Evolutionary conservation across 2,113 vertebrate genomes (phyloP), one percentile per base, ranked within the genome.

Genomic region (Hippocampus comes): DNA sequence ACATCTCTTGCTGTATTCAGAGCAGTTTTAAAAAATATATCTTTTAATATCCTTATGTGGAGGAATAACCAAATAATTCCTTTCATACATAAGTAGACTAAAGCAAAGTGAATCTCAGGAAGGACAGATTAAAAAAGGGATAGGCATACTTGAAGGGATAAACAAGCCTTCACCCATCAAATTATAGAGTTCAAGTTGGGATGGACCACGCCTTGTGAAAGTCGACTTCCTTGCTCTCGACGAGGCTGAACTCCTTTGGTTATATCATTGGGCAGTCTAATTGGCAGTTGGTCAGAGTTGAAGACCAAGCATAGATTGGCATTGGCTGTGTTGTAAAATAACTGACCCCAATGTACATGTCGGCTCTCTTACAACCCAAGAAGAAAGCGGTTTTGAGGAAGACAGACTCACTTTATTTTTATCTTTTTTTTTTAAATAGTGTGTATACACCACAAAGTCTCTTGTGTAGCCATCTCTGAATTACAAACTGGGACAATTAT

Each of bases 241-340:
- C 71, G 81, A 81, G 82, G 75, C 78, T 74, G 77, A 84, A 81
- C 77, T 84, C 78, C 74, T 79, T 68, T 63, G 42, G 77, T 76
- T 76, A 56, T 76, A 83, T 86, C 85, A 79, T 73, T 34, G 75
- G 76, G 77, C 80, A 81, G 82, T 78, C 82, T 91, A 91, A 91
- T 91, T 90, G 88, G 84, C 90, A 90, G 88, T 91, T 91, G 88
- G 90, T 90, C 87, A 89, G 86, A 81, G 83, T 83, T 82, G 78
- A 82, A 86, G 82, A 89, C 79, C 78, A 63, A 86, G 78, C 83
- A 79, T 75, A 70, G 77, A 79, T 82, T 78, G 88, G 81, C 84
- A 83, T 73, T 73, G 83, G 72, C 68, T 76, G 64, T 57, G 18
- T 72, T 67, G 69, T 72, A 78, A 75, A 83, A 82, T 70, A 18